A percentile compares a stretch with the other conserved stretches of the same genome.
These are phyloP conservation scores for Tringa solitaria DNA, from an alignment of 2,113 vertebrate species.

Conservation along the genomic window DNA sequence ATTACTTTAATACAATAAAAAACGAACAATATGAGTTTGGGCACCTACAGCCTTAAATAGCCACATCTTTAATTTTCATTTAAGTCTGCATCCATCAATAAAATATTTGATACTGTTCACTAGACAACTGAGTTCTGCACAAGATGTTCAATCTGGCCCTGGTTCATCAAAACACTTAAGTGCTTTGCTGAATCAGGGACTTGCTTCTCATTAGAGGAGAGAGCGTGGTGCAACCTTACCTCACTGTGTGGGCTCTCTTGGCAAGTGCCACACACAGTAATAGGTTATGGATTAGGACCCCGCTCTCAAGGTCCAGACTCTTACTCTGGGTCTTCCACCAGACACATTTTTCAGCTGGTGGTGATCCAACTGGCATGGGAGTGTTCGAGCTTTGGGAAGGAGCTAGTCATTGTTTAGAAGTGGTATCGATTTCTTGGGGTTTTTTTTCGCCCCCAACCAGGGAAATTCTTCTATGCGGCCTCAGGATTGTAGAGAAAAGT, in stretches of 20 bases:
- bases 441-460: background rate
- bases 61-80: constrained; percentile 57
- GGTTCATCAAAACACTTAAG: constrained; percentile 65
- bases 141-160: constrained; percentile 64
- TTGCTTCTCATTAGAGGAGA: constrained; percentile 34
- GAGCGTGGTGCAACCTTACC: constrained; percentile 6
- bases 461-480: background rate
- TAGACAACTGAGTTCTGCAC: constrained; percentile 57
- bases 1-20: constrained; percentile 54
- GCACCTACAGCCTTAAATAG: constrained; percentile 46
- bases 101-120: constrained; percentile 49
- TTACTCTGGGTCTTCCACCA: background rate
- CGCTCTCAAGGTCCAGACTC: background rate
- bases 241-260: constrained; percentile 36
- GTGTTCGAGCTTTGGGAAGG: background rate
- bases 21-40: constrained; percentile 39
- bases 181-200: constrained; percentile 63
- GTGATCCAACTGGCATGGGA: background rate
- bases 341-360: background rate
- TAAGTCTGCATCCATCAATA: constrained; percentile 62
- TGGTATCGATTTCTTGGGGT: background rate
- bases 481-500: background rate
- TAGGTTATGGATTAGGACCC: background rate
- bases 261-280: background rate
- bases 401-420: background rate